Conservation (phyloP, 92 coral and sea anemone species). For the Metridium senile region DNA sequence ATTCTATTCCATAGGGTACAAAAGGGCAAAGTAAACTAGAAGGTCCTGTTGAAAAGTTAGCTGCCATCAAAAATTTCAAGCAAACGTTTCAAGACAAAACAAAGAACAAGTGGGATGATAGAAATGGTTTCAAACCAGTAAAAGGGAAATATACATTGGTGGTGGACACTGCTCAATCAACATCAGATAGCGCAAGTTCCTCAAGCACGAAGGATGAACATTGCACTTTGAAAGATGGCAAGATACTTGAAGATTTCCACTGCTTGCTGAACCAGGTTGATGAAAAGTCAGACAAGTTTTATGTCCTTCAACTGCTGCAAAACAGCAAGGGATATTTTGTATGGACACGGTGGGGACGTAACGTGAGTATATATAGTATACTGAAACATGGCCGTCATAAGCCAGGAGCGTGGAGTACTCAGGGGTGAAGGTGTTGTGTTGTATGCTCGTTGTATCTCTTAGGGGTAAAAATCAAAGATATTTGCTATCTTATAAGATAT, state of each 20-base stretch:
- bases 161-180: too few relatives aligned
- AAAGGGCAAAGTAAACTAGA: not conserved
- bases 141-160: not conserved
- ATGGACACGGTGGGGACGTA: not conserved
- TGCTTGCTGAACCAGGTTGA: not conserved
- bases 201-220: too few relatives aligned
- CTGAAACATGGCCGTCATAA: too few relatives aligned
- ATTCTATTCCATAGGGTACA: not conserved
- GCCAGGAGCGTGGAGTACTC: too few relatives aligned
- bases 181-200: too few relatives aligned
- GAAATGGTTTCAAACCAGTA: not conserved
- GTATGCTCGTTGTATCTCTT: too few relatives aligned
- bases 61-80: not conserved
- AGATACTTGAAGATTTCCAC: not conserved
- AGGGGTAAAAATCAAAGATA: too few relatives aligned
- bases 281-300: not conserved
- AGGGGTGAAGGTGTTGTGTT: too few relatives aligned
- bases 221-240: not conserved
- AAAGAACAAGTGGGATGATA: not conserved
- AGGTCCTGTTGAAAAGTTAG: not conserved
- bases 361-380: not conserved
- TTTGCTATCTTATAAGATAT: too few relatives aligned
- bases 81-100: not conserved
- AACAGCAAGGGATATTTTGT: not conserved
- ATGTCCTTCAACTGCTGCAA: not conserved